Conservation (phyloP, 2,888 invertebrate species). For the Andrena camellia region DNA sequence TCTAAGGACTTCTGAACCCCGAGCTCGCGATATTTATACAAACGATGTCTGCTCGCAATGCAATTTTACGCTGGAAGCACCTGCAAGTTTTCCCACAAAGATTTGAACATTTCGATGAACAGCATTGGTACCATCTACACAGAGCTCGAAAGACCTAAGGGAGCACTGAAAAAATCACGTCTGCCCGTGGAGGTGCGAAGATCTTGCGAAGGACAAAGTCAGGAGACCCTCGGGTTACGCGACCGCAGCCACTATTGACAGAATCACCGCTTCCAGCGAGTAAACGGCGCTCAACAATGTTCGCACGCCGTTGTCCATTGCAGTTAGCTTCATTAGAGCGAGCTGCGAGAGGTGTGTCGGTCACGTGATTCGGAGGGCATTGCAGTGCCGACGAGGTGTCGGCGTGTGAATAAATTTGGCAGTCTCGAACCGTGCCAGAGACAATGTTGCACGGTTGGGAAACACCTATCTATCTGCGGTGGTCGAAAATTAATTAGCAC, state of each 20-base stretch:
- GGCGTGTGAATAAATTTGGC: conserved; percentile 6
- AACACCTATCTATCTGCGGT: background rate
- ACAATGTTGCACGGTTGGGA: background rate
- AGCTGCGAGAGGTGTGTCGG: background rate
- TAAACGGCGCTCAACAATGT: conserved; percentile 28
- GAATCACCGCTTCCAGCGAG: background rate
- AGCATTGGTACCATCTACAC: background rate
- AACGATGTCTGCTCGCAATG: background rate
- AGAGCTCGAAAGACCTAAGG: background rate
- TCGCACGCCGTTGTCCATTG: conserved; percentile 26
- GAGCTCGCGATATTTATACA: background rate
- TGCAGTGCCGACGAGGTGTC: background rate
- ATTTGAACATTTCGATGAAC: background rate
- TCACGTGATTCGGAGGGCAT: background rate
- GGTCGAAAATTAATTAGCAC: background rate
- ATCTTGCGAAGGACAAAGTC: background rate
- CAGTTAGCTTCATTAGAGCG: conserved; percentile 40
- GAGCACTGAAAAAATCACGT: background rate
- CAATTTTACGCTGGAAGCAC: background rate
- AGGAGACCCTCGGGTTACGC: conserved; percentile 6
- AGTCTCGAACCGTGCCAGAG: background rate
- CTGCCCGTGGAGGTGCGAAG: conserved; percentile 23
- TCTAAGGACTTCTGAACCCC: background rate
- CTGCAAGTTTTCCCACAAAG: background rate
- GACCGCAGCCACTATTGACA: background rate